Evolutionary conservation across 2,888 invertebrate species (phyloP).

Genomic region (Pterobdella sp.): DNA sequence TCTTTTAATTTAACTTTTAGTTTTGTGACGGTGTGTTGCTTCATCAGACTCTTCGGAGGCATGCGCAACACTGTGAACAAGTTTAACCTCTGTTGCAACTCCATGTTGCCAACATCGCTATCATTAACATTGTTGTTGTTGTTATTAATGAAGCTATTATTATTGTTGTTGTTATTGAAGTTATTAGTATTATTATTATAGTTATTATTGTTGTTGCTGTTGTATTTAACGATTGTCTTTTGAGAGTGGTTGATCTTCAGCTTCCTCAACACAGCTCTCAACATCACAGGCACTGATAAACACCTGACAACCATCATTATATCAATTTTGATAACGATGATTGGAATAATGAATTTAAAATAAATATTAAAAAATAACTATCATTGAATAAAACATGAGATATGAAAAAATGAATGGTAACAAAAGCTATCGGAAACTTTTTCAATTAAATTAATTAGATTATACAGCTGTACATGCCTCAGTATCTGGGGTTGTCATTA

Average conservation of each 20-base stretch:
- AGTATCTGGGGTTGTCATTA: too few species aligned
- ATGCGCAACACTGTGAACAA: neutral
- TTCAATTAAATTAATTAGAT: too few species aligned
- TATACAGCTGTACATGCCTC: too few species aligned
- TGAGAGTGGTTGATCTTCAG: neutral
- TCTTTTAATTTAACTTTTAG: neutral
- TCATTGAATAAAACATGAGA: too few species aligned
- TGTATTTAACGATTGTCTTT: too few species aligned
- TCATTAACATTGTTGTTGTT: neutral
- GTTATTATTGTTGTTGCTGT: constrained; percentile 6
- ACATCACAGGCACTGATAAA: constrained; percentile 26
- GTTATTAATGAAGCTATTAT: neutral
- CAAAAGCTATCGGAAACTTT: too few species aligned
- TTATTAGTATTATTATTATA: constrained; percentile 8
- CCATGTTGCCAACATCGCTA: neutral
- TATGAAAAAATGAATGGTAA: too few species aligned
- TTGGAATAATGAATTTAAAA: too few species aligned
- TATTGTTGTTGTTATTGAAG: neutral
- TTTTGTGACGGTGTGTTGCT: neutral
- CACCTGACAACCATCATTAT: constrained; percentile 8
- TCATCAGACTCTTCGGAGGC: neutral
- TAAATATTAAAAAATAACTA: too few species aligned
- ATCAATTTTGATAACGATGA: too few species aligned
- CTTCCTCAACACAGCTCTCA: constrained; percentile 24
- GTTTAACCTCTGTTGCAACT: neutral